These are phyloP conservation scores for Hylyphantes graminicola DNA, from an alignment of 1,140 invertebrate genomes.

Conservation along the genomic window DNA sequence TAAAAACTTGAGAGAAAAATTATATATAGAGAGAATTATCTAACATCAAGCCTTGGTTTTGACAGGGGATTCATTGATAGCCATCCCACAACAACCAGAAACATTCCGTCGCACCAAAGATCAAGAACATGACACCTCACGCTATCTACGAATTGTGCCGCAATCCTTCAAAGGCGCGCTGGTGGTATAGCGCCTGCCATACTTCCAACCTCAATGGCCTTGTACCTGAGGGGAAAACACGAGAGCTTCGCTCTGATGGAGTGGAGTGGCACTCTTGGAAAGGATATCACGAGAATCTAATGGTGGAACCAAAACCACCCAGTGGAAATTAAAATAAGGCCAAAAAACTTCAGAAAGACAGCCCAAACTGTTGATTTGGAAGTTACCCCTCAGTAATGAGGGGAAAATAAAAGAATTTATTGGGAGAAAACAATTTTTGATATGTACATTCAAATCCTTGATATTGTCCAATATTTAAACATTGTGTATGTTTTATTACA, in stretches of 20 bases:
- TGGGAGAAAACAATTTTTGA: too few relatives aligned
- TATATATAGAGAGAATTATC: too few relatives aligned
- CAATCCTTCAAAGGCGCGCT: slow-evolving; percentile 62
- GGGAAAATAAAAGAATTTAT: too few relatives aligned
- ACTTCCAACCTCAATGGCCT: slow-evolving; percentile 63
- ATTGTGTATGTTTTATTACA: too few relatives aligned
- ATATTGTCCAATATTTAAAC: too few relatives aligned
- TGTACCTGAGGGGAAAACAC: slow-evolving; percentile 56
- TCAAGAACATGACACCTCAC: slow-evolving; percentile 8
- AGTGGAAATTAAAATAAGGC: slow-evolving; percentile 43
- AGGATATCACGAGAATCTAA: slow-evolving; percentile 37
- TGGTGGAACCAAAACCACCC: too few relatives aligned
- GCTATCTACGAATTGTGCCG: slow-evolving; percentile 58
- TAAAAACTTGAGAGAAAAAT: too few relatives aligned
- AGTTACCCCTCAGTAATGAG: too few relatives aligned
- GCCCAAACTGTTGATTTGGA: neutral
- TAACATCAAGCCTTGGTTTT: neutral
- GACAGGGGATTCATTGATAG: slow-evolving; percentile 22
- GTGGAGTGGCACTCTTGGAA: slow-evolving; percentile 61
- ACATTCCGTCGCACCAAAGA: slow-evolving; percentile 29
- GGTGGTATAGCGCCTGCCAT: slow-evolving; percentile 64
- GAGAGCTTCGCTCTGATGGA: slow-evolving; percentile 59
- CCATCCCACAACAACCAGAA: slow-evolving; percentile 9
- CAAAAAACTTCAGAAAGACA: slow-evolving; percentile 27
- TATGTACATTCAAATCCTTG: too few relatives aligned